A percentile compares a stretch with the other conserved stretches of the same genome.
phyloP scores from a whole-genome alignment of 2,888 invertebrate species.

The Agonum fuliginosum region DNA sequence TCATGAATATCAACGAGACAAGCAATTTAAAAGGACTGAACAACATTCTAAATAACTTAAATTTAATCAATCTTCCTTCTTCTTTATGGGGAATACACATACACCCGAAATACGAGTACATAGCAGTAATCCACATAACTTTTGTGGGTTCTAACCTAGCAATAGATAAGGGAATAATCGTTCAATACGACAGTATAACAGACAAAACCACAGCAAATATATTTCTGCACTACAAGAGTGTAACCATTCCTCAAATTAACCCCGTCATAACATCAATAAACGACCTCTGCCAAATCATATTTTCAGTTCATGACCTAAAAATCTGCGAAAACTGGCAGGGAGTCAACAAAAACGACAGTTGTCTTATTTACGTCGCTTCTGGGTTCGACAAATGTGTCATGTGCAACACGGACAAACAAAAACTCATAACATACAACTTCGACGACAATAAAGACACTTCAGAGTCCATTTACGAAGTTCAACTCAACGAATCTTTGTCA shows the following conservation, averaged over 20 bases:
- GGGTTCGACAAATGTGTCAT: conserved; percentile 53
- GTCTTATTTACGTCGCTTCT: conserved; percentile 36
- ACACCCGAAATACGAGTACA: conserved; percentile 65
- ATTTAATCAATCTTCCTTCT: conserved; percentile 65
- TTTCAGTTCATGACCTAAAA: conserved; percentile 62
- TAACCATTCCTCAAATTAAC: conserved; percentile 63
- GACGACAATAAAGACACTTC: conserved; percentile 11
- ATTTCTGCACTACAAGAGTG: conserved; percentile 64
- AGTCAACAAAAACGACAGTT: conserved; percentile 38
- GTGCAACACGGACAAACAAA: conserved; percentile 42
- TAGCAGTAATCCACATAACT: conserved; percentile 64
- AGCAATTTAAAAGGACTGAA: conserved; percentile 36
- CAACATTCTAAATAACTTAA: conserved; percentile 62
- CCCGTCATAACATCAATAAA: conserved; percentile 63
- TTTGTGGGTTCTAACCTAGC: conserved; percentile 60
- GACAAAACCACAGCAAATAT: conserved; percentile 62
- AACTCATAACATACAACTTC: conserved; percentile 35
- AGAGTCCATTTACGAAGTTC: not conserved
- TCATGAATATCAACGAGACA: conserved; percentile 25
- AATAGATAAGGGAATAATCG: conserved; percentile 65
- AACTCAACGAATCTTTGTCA: conserved; percentile 11
- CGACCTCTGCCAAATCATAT: conserved; percentile 64
- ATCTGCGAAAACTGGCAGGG: conserved; percentile 57
- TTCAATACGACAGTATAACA: conserved; percentile 61
- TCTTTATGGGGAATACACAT: conserved; percentile 66